Percentiles rank a stretch among this genome's conserved stretches.
Evolutionary conservation across 2,113 vertebrate species (phyloP).

Genomic region (Catharus bicknelli): DNA sequence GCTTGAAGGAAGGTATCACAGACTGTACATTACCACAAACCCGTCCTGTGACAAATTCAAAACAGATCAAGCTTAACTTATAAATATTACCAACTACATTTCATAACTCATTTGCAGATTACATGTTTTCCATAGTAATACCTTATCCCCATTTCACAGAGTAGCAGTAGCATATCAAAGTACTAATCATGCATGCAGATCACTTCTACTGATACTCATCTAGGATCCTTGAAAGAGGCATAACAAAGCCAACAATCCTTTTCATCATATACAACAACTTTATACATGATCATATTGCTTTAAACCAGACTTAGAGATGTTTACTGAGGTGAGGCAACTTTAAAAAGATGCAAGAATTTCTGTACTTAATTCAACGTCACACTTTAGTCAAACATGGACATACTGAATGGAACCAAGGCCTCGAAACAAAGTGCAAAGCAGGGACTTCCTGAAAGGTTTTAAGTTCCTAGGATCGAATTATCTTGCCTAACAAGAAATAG

Average conservation of each 20-base stretch:
- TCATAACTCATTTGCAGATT: slow-evolving; percentile 15
- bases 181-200: slow-evolving; percentile 28
- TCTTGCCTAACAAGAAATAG: background rate
- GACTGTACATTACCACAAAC: background rate
- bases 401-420: background rate
- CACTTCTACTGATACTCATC: slow-evolving; percentile 1
- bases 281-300: background rate
- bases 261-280: slow-evolving; percentile 4
- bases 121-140: background rate
- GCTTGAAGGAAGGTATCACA: background rate
- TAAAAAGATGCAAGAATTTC: background rate
- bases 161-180: slow-evolving; percentile 10
- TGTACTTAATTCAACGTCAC: background rate
- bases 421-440: background rate
- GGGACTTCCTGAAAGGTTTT: background rate
- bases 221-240: background rate
- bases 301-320: background rate
- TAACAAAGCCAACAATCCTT: background rate
- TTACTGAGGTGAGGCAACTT: background rate
- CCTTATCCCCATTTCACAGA: background rate
- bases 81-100: background rate
- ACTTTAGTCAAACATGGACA: background rate
- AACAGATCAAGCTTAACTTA: background rate
- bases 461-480: background rate
- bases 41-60: background rate